A percentile compares a stretch with the other conserved stretches of the same genome.
Conservation (phyloP, 2,888 invertebrate species). For the Sicus ferrugineus region DNA sequence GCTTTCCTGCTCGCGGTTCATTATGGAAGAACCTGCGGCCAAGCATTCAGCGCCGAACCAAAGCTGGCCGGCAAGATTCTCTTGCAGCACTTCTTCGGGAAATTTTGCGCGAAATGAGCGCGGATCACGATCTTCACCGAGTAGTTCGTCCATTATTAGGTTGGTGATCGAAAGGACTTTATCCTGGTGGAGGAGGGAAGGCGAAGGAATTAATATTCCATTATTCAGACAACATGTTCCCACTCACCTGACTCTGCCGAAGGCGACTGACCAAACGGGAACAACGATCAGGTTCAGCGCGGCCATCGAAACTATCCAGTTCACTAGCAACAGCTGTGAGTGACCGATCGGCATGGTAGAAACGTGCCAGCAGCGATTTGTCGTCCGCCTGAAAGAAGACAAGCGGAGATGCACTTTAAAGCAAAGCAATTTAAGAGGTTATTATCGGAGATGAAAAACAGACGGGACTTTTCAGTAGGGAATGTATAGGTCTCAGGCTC, state of each 20-base stretch:
- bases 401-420: too few relatives aligned
- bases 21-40: slow-evolving; percentile 97
- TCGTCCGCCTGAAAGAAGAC: slow-evolving; percentile 81
- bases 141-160: slow-evolving; percentile 92
- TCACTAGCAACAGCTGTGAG: slow-evolving; percentile 94
- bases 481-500: too few relatives aligned
- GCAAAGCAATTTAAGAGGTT: too few relatives aligned
- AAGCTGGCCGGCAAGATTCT: slow-evolving; percentile 96
- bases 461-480: too few relatives aligned
- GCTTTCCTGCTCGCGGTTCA: slow-evolving; percentile 96
- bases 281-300: slow-evolving; percentile 97
- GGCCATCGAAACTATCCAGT: slow-evolving; percentile 98
- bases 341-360: slow-evolving; percentile 98
- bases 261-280: slow-evolving; percentile 94
- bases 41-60: slow-evolving; percentile 99
- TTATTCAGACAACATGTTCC: background rate
- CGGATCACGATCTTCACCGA: slow-evolving; percentile 85
- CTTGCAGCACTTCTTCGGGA: slow-evolving; percentile 97
- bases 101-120: slow-evolving; percentile 97
- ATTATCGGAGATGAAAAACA: too few relatives aligned
- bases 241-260: slow-evolving; percentile 84
- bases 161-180: slow-evolving; percentile 91
- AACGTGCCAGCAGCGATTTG: slow-evolving; percentile 91
- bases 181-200: slow-evolving; percentile 70
- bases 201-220: background rate